Evolutionary conservation across 2,888 invertebrate species (phyloP).

Genomic region (Archips xylosteana): DNA sequence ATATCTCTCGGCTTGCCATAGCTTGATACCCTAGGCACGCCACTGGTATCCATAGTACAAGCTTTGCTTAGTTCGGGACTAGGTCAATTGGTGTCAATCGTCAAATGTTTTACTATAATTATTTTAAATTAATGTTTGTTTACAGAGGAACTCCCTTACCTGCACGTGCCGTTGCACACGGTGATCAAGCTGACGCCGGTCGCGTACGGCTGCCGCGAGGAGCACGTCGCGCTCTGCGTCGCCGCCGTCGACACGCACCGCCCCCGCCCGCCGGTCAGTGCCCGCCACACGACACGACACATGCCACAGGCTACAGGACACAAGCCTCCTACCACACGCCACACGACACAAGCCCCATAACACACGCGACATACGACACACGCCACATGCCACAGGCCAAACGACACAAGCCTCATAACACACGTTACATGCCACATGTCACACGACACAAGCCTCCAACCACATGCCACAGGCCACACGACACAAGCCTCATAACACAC

Average conservation of each 20-base stretch:
- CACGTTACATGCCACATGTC: no score
- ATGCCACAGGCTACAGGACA: background rate
- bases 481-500: background rate
- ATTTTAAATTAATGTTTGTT: constrained; percentile 37
- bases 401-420: no score
- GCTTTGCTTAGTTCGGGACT: no score
- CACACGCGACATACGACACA: background rate
- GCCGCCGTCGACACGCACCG: constrained; percentile 99
- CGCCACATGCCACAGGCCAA: no score
- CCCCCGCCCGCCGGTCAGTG: constrained; percentile 92
- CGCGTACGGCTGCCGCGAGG: constrained; percentile 99
- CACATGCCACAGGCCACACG: background rate
- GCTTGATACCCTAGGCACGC: no score
- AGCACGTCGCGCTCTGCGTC: constrained; percentile 95
- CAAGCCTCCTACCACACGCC: background rate
- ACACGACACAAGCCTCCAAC: background rate
- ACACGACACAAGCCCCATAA: background rate
- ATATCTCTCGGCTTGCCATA: no score
- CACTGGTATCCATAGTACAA: no score
- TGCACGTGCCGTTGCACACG: constrained; percentile 96
- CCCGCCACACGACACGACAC: background rate
- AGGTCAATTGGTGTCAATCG: no score
- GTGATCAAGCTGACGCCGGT: constrained; percentile 99
- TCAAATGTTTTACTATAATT: no score
- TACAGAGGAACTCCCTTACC: constrained; percentile 94